Evolutionary conservation across 2,888 invertebrate species (phyloP), one percentile per base, ranked within the genome.

Genomic region (Junonia oenone): DNA sequence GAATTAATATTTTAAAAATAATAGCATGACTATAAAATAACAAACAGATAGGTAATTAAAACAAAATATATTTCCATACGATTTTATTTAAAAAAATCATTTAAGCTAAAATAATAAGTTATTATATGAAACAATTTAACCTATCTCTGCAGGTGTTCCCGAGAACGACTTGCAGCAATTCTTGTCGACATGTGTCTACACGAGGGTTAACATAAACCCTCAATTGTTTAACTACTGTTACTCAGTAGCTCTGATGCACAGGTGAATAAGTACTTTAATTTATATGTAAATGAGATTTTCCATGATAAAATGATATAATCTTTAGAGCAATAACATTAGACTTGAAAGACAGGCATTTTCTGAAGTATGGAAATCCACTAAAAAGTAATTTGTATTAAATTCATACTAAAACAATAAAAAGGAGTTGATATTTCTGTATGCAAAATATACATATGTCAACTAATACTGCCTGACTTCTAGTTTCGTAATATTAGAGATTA

Each of bases 201-300:
- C 93, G 43, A 92, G 95, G 56, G 94, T 94, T 65, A 92, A 94
- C 35, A 82, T 96, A 8, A 97, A 97, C 79, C 94, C 96, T 0
- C 93, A 94, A 64, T 79, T 97, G 63, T 97, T 95, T 83, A 94
- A 96, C 77, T 97, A 96, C 75, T 92, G 94, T 40, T 92, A 93
- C 37, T 93, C 95, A 0, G 95, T 96, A 6, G 94, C 95, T 0
- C 78, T 96, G 15, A 91, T 95, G 68, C 95, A 96, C 84, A 92
- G 95, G 90, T 56, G 1, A 27, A 26, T 22, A 43, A 43, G 22
- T 40, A 43, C 22, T 26, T 13, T 11, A 1, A n/a, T n/a, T n/a
- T n/a, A n/a, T n/a, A n/a, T n/a, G n/a, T n/a, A n/a, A n/a, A n/a
- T n/a, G n/a, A n/a, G n/a, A n/a, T n/a, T n/a, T n/a, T n/a, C n/a